Conservation (phyloP, 1,140 invertebrate species). For the Drosophila repletoides region DNA sequence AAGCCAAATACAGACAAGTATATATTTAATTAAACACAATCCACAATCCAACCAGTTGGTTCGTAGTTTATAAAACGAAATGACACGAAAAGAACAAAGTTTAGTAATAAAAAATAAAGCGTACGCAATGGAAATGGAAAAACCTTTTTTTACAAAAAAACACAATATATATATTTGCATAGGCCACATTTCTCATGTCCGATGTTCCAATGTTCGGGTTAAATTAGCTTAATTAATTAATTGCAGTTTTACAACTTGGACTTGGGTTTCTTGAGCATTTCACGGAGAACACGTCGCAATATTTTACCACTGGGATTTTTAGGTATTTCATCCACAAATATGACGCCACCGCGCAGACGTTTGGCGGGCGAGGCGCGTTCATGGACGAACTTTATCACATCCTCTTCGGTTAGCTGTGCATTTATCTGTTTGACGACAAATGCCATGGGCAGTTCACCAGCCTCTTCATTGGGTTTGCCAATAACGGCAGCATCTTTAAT, state of each 20-base stretch:
- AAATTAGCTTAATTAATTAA: neutral
- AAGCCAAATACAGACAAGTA: slow-evolving; percentile 55
- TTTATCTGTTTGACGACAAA: slow-evolving; percentile 85
- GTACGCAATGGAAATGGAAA: slow-evolving; percentile 51
- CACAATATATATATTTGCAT: too few relatives aligned
- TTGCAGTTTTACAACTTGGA: slow-evolving; percentile 82
- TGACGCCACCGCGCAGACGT: slow-evolving; percentile 85
- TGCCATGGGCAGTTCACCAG: slow-evolving; percentile 87
- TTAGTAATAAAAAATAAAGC: slow-evolving; percentile 68
- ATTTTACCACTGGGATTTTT: slow-evolving; percentile 88
- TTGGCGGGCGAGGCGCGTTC: slow-evolving; percentile 84
- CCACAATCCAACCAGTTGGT: slow-evolving; percentile 70
- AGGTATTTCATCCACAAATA: slow-evolving; percentile 87
- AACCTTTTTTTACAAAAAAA: slow-evolving; percentile 50
- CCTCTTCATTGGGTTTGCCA: slow-evolving; percentile 86
- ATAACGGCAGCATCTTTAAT: slow-evolving; percentile 90
- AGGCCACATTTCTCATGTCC: neutral
- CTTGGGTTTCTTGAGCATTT: slow-evolving; percentile 76
- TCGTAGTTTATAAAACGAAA: slow-evolving; percentile 70
- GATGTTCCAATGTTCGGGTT: too few relatives aligned
- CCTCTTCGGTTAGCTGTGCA: slow-evolving; percentile 82
- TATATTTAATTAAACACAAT: slow-evolving; percentile 52
- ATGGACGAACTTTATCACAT: slow-evolving; percentile 84
- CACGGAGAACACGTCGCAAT: slow-evolving; percentile 84
- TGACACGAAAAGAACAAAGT: slow-evolving; percentile 49